Conservation (phyloP, 2,888 invertebrate species). For the Pristionchus fissidentatus region DNA sequence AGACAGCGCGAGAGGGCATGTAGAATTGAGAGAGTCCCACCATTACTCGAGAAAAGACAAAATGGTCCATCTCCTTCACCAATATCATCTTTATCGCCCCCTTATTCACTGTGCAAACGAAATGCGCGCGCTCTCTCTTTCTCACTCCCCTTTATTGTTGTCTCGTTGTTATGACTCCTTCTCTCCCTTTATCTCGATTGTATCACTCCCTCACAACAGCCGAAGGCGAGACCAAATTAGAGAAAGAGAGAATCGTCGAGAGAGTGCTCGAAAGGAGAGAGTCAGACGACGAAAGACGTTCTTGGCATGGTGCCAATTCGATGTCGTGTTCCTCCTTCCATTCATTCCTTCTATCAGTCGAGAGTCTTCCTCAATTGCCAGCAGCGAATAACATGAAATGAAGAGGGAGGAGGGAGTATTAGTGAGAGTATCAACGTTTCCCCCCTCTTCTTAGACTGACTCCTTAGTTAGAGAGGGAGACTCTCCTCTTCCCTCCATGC, state of each 20-base stretch:
- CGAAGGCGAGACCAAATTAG: not conserved
- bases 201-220: conserved; percentile 15
- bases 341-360: conserved; percentile 22
- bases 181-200: conserved; percentile 22
- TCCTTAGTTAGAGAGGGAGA: not conserved
- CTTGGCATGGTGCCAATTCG: no score
- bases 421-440: no score
- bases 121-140: not conserved
- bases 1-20: no score
- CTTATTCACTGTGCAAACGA: conserved; percentile 31
- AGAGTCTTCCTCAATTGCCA: not conserved
- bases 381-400: conserved; percentile 20
- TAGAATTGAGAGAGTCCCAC: no score
- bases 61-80: no score
- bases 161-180: conserved; percentile 15
- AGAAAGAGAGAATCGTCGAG: no score
- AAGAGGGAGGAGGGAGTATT: conserved; percentile 36
- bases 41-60: no score
- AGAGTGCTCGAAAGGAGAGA: no score
- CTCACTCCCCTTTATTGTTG: not conserved
- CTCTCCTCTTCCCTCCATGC: not conserved
- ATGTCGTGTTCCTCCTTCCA: not conserved
- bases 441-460: no score
- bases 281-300: no score
- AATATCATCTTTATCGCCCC: not conserved